phyloP scores from a whole-genome alignment of 2,797 vertebrate genomes.

The Pteropus rufus region DNA sequence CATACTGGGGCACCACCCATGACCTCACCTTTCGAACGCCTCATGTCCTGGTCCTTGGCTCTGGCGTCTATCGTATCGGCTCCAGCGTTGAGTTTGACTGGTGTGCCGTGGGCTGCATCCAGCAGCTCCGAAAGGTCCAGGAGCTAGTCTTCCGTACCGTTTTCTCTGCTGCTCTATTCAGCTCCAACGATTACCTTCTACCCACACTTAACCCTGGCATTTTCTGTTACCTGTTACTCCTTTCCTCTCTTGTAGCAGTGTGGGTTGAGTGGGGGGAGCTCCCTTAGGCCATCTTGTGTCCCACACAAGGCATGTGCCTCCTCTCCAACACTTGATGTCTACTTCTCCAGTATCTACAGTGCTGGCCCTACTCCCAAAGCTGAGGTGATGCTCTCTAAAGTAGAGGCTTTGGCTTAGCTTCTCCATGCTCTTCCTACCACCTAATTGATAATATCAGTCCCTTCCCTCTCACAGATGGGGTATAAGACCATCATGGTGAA shows the following conservation, averaged over 20 bases:
- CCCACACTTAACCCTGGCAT: not conserved
- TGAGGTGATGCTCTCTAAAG: not conserved
- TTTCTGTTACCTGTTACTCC: not conserved
- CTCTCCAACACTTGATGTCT: not conserved
- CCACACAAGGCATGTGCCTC: not conserved
- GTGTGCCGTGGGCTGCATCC: constrained; percentile 98
- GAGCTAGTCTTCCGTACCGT: rapidly evolving
- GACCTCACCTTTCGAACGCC: constrained; percentile 90
- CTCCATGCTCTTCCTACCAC: not conserved
- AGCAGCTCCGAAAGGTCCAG: constrained; percentile 92
- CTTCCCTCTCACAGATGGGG: constrained; percentile 88
- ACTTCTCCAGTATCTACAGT: not conserved
- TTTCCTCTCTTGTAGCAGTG: not conserved
- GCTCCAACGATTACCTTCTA: not conserved
- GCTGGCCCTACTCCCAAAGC: not conserved
- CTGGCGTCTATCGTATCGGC: constrained; percentile 96
- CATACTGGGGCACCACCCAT: constrained; percentile 89
- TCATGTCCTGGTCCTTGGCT: constrained; percentile 97
- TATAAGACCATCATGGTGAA: constrained; percentile 99
- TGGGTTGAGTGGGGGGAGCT: not conserved
- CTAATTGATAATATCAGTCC: not conserved
- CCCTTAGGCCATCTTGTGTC: not conserved
- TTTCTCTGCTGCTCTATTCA: not conserved
- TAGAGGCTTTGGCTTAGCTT: not conserved
- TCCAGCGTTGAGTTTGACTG: constrained; percentile 99